phyloP scores from a whole-genome alignment of 1,140 invertebrate species.

The Trichonephila clavata region DNA sequence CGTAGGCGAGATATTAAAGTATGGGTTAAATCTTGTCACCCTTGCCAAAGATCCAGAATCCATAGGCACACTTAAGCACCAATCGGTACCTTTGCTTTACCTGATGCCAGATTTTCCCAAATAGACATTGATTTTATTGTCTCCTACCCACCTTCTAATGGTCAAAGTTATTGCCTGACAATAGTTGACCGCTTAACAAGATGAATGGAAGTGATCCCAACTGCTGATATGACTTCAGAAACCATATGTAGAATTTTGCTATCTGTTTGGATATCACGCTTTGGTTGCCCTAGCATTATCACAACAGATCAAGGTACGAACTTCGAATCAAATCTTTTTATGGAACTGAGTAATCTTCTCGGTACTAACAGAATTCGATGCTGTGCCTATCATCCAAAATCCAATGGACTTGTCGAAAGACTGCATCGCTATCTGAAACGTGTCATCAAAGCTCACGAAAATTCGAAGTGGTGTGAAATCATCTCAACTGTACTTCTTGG shows the following conservation, averaged over 20 bases:
- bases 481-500: conserved; percentile 81
- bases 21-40: not conserved
- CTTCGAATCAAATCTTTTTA: conserved; percentile 80
- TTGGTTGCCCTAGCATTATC: conserved; percentile 78
- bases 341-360: conserved; percentile 63
- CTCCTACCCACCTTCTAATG: not conserved
- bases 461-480: conserved; percentile 78
- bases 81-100: not conserved
- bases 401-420: conserved; percentile 80
- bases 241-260: conserved; percentile 79
- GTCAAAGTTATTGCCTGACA: conserved; percentile 62
- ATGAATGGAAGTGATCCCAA: conserved; percentile 81
- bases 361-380: conserved; percentile 56
- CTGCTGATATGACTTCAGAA: conserved; percentile 80
- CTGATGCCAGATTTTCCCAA: not conserved
- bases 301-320: conserved; percentile 81
- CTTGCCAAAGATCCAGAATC: not conserved
- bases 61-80: not conserved
- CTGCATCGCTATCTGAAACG: conserved; percentile 80
- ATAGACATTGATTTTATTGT: conserved; percentile 21
- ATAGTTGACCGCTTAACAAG: conserved; percentile 81
- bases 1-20: not conserved
- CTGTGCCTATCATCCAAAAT: conserved; percentile 78
- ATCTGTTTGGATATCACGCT: conserved; percentile 80
- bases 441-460: conserved; percentile 57